Evolutionary conservation across 2,797 vertebrate species (phyloP).

Genomic region (Melanotaenia boesemani): DNA sequence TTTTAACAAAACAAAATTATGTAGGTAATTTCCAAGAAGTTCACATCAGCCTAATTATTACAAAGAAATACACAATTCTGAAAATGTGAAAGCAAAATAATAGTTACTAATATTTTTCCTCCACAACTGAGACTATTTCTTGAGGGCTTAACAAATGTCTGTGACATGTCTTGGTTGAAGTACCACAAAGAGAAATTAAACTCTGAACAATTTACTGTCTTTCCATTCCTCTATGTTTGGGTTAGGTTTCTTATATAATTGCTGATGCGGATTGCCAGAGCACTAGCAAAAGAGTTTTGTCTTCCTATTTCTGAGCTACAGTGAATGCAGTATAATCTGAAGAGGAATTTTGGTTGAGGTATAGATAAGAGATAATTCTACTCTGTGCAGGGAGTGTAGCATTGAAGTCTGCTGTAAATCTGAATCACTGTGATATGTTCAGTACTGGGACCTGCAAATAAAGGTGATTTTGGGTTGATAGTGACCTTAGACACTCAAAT

Average conservation of each 20-base stretch:
- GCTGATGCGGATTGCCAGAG: too few species aligned
- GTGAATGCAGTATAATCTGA: neutral
- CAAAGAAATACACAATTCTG: neutral
- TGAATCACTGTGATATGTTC: neutral
- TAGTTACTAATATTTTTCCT: neutral
- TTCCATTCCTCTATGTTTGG: neutral
- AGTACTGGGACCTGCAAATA: neutral
- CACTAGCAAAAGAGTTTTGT: neutral
- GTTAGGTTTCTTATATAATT: neutral
- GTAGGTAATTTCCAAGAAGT: neutral
- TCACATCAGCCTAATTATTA: constrained; percentile 8
- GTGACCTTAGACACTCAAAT: too few species aligned
- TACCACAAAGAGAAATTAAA: neutral
- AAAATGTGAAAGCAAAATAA: neutral
- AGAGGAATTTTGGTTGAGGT: neutral
- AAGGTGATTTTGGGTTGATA: neutral
- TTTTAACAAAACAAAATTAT: neutral
- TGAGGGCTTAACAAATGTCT: neutral
- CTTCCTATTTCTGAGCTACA: neutral
- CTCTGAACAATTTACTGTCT: too few species aligned
- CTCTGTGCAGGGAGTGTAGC: neutral
- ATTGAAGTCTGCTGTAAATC: neutral
- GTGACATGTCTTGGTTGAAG: neutral
- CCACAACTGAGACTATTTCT: neutral
- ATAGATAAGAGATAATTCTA: neutral